A percentile compares a stretch with the other conserved stretches of the same genome.
Evolutionary conservation across 2,888 invertebrate species (phyloP).

Genomic region (Himalopsyche japonica): DNA sequence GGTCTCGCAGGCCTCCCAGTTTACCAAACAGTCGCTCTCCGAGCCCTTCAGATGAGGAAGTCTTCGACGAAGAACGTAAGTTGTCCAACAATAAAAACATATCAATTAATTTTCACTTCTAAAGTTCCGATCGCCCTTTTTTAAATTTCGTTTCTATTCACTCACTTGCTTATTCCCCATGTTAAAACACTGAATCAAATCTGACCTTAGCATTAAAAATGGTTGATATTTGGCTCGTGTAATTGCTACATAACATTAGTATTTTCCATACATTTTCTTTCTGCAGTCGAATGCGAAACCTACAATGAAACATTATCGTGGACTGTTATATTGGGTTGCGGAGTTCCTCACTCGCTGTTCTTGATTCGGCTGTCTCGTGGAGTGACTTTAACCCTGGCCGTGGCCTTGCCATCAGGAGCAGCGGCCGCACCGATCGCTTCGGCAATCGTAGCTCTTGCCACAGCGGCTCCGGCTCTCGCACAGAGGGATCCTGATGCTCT

Average conservation of each 20-base stretch:
- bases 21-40: conserved; percentile 19
- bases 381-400: conserved; percentile 21
- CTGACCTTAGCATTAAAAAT: too few species aligned
- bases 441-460: conserved; percentile 21
- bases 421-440: conserved; percentile 12
- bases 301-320: conserved; percentile 31
- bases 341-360: conserved; percentile 22
- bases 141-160: too few species aligned
- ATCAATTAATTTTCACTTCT: too few species aligned
- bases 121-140: too few species aligned
- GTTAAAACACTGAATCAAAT: too few species aligned
- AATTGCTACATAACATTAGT: too few species aligned
- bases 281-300: conserved; percentile 34
- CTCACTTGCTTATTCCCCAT: too few species aligned
- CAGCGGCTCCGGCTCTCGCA: conserved; percentile 60
- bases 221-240: too few species aligned
- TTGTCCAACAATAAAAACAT: not conserved
- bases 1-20: conserved; percentile 31
- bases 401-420: conserved; percentile 12
- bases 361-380: conserved; percentile 23
- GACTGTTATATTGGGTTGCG: conserved; percentile 25
- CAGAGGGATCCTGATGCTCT: conserved; percentile 75
- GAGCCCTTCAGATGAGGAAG: conserved; percentile 26
- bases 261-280: conserved; percentile 44
- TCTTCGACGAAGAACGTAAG: not conserved